Conservation (phyloP, 64 coral and sea anemone genomes). For the Acropora yongei region DNA sequence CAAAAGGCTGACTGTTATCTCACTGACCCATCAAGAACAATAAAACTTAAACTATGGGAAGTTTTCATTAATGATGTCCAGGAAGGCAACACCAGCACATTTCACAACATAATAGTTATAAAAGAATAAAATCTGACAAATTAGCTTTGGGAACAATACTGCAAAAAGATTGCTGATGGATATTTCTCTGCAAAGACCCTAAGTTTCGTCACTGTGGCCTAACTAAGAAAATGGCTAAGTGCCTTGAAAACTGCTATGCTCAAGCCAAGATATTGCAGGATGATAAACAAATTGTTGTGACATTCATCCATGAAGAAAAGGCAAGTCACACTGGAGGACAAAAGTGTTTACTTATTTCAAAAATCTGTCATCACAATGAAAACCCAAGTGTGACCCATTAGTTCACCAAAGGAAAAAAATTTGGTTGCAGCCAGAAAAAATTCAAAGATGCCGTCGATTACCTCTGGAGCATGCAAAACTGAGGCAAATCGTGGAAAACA, state of each 20-base stretch:
- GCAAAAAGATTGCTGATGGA: conserved; percentile 56
- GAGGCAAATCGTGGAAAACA: no score
- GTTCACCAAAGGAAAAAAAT: no score
- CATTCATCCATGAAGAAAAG: conserved; percentile 38
- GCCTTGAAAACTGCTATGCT: conserved; percentile 35
- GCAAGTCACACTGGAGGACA: no score
- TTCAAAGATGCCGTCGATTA: no score
- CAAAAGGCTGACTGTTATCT: conserved; percentile 64
- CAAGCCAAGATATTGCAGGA: conserved; percentile 43
- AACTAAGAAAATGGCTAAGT: conserved; percentile 50
- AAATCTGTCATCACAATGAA: no score
- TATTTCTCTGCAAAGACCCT: conserved; percentile 40
- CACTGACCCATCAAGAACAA: conserved; percentile 56
- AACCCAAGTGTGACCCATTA: no score
- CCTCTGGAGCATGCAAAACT: no score
- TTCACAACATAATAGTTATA: conserved; percentile 55
- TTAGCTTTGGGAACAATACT: conserved; percentile 53
- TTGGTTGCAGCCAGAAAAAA: no score
- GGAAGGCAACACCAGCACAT: conserved; percentile 55
- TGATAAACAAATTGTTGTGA: conserved; percentile 44
- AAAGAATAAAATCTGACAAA: conserved; percentile 60
- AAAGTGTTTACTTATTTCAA: no score
- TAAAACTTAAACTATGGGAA: conserved; percentile 67
- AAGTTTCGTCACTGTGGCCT: conserved; percentile 43
- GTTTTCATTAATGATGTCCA: conserved; percentile 47